These are phyloP conservation scores for Poeciliopsis paucimaculata DNA, from an alignment of 2,797 vertebrate species.

Conservation along the genomic window DNA sequence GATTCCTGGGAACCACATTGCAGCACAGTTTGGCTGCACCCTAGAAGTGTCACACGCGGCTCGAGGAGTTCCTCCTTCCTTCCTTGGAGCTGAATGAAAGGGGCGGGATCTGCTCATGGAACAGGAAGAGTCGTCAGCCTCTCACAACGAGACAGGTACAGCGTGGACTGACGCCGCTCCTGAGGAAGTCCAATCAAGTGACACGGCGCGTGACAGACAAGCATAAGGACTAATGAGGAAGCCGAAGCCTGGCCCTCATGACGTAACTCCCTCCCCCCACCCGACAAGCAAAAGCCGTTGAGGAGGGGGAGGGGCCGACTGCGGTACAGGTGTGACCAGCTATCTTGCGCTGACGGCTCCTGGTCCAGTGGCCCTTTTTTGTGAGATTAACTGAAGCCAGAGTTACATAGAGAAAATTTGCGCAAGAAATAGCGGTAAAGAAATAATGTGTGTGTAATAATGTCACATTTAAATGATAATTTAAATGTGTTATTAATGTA, in stretches of 20 bases:
- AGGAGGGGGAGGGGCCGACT: not conserved
- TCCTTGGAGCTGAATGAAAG: constrained; percentile 56
- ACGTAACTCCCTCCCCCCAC: not conserved
- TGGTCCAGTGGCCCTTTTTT: not conserved
- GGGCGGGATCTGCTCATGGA: constrained; percentile 58
- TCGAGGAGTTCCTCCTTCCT: constrained; percentile 60
- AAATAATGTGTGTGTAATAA: too few relatives aligned
- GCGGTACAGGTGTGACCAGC: constrained; percentile 10
- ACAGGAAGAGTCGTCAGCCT: constrained; percentile 77
- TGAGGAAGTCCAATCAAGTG: constrained; percentile 52
- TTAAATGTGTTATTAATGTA: too few relatives aligned
- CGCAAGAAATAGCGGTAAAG: too few relatives aligned
- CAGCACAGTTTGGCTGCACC: constrained; percentile 44
- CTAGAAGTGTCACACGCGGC: constrained; percentile 64
- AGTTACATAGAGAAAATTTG: not conserved
- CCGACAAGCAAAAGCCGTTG: constrained; percentile 1
- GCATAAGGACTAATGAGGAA: constrained; percentile 12
- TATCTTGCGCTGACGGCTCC: not conserved
- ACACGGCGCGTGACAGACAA: constrained; percentile 24
- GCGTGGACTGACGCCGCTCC: constrained; percentile 45
- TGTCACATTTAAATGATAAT: too few relatives aligned
- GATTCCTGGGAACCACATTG: constrained; percentile 51
- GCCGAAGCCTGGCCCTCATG: not conserved
- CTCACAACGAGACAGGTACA: constrained; percentile 88
- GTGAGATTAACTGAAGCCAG: not conserved